A percentile compares a stretch with the other conserved stretches of the same genome.
phyloP scores from a whole-genome alignment of 2,888 invertebrate genomes.

The Lithophane socia region DNA sequence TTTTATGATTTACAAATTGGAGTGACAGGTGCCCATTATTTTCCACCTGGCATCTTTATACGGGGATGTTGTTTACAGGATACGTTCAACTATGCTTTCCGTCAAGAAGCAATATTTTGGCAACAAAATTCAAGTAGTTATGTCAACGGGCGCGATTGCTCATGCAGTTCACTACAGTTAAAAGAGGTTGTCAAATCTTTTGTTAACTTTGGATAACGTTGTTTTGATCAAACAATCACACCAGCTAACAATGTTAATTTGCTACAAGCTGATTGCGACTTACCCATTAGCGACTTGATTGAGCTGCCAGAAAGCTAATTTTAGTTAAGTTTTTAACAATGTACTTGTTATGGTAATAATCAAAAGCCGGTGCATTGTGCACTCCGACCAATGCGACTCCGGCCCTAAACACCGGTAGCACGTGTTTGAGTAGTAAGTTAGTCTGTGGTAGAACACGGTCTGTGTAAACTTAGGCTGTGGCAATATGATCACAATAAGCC shows the following conservation, averaged over 20 bases:
- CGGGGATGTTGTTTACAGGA: neutral
- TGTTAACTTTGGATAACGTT: neutral
- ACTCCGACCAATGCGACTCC: neutral
- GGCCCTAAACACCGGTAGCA: neutral
- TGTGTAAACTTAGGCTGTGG: constrained; percentile 13
- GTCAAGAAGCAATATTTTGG: neutral
- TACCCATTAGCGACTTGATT: neutral
- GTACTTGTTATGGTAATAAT: neutral
- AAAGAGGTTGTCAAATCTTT: neutral
- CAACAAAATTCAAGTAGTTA: neutral
- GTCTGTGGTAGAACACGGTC: neutral
- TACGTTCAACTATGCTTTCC: neutral
- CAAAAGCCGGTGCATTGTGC: neutral
- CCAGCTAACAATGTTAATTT: no score
- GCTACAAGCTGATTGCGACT: neutral
- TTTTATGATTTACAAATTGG: constrained; percentile 27
- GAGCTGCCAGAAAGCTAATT: neutral
- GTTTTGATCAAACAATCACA: neutral
- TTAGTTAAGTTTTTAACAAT: neutral
- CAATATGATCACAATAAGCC: constrained; percentile 62
- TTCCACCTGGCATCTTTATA: neutral
- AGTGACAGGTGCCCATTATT: constrained; percentile 10
- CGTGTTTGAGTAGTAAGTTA: constrained; percentile 19
- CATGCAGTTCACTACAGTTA: neutral
- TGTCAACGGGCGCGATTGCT: neutral